phyloP scores from a whole-genome alignment of 2,888 invertebrate genomes.

The Megastigmus dorsalis region DNA sequence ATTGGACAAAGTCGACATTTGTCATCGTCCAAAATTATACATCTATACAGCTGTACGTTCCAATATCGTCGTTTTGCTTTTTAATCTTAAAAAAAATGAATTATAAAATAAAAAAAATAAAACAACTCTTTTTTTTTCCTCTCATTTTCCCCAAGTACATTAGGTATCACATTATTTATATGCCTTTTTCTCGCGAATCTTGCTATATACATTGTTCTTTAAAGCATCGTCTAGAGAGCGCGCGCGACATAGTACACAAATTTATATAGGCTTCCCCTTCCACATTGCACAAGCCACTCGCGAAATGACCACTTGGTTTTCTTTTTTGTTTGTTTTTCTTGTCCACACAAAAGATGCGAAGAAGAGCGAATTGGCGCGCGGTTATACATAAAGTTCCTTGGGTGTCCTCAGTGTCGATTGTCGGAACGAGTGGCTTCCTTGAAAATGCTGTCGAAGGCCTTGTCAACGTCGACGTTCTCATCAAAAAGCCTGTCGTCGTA shows the following conservation, averaged over 20 bases:
- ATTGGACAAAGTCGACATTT: background rate
- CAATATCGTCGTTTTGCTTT: background rate
- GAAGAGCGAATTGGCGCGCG: conserved; percentile 9
- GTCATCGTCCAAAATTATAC: conserved; percentile 9
- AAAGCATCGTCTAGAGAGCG: background rate
- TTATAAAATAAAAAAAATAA: background rate
- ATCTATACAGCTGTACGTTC: background rate
- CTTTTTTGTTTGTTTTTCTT: no score
- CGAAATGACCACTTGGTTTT: background rate
- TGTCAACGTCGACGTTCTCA: conserved; percentile 87
- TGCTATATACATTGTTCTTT: background rate
- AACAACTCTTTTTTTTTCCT: background rate
- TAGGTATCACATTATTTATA: conserved; percentile 16
- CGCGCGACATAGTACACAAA: conserved; percentile 5
- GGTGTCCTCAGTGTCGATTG: conserved; percentile 50
- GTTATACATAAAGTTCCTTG: background rate
- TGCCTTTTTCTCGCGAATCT: conserved; percentile 2
- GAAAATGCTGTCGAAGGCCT: conserved; percentile 91
- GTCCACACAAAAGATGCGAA: background rate
- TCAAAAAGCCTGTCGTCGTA: conserved; percentile 77
- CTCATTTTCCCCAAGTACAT: background rate
- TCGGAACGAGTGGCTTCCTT: conserved; percentile 71
- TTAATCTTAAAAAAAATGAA: conserved; percentile 14
- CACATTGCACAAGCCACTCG: conserved; percentile 17
- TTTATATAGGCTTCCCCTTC: conserved; percentile 6